Evolutionary conservation across 2,113 vertebrate genomes (phyloP).

Genomic region (Tinamus guttatus): DNA sequence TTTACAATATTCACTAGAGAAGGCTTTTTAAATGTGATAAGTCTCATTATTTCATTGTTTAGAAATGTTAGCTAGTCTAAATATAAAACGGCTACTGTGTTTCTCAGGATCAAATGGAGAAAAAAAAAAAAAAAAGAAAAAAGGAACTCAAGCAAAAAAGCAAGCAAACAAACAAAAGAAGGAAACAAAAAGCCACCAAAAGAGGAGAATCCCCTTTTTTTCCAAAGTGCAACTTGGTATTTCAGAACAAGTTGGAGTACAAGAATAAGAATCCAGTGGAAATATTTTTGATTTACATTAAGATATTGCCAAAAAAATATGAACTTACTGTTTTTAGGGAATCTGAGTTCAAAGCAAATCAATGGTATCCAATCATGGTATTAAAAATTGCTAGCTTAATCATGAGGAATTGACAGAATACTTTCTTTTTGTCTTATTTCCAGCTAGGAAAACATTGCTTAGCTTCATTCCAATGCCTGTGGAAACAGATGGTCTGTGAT

Average conservation of each 20-base stretch:
- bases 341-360: constrained; percentile 38
- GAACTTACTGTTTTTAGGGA: background rate
- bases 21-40: fast-evolving
- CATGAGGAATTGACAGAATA: constrained; percentile 28
- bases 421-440: constrained; percentile 44
- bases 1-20: background rate
- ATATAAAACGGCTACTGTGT: background rate
- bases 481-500: constrained; percentile 63
- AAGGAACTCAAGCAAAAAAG: background rate
- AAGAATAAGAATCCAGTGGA: constrained; percentile 27
- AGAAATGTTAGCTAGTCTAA: background rate
- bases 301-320: background rate
- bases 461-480: constrained; percentile 19
- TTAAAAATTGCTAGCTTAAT: constrained; percentile 45
- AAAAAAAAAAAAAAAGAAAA: background rate
- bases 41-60: background rate
- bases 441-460: constrained; percentile 51
- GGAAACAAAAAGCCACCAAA: background rate
- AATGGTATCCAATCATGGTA: background rate
- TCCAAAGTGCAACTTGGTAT: background rate
- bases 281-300: background rate
- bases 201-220: background rate
- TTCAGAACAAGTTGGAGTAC: constrained; percentile 23
- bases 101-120: background rate
- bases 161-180: background rate